Evolutionary conservation across 1,140 invertebrate species (phyloP).

Genomic region (Drosophila neocordata): DNA sequence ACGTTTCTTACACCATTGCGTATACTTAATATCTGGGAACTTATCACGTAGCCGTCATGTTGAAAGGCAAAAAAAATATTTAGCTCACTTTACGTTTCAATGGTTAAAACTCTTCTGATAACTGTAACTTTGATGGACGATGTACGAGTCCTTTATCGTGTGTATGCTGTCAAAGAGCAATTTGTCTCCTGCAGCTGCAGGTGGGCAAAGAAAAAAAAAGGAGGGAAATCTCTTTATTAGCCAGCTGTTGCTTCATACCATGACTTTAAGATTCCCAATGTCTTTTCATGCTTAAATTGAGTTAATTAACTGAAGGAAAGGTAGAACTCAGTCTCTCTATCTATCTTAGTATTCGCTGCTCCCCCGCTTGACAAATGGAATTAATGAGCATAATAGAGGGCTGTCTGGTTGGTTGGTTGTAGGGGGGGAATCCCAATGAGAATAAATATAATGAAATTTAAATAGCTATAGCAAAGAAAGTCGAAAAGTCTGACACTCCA

Average conservation of each 20-base stretch:
- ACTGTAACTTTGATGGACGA: not conserved
- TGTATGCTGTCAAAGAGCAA: not conserved
- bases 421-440: conserved; percentile 9
- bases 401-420: not conserved
- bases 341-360: conserved; percentile 24
- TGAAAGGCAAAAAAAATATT: not conserved
- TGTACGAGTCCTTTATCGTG: not conserved
- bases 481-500: not conserved
- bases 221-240: conserved; percentile 1
- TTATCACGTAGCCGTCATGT: not conserved
- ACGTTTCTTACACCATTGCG: no score
- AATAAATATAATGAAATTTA: conserved; percentile 64
- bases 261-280: not conserved
- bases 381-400: conserved; percentile 61
- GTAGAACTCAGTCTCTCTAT: conserved; percentile 2
- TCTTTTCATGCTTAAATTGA: conserved; percentile 52
- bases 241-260: conserved; percentile 7
- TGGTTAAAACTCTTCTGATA: not conserved
- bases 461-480: conserved; percentile 31
- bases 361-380: conserved; percentile 47
- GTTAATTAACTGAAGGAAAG: conserved; percentile 44
- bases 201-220: not conserved
- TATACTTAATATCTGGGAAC: no score
- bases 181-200: conserved; percentile 1
- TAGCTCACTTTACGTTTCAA: not conserved